Conservation (phyloP, 53 echinoderm and acorn worm genomes). For the Echinarachnius parma region DNA sequence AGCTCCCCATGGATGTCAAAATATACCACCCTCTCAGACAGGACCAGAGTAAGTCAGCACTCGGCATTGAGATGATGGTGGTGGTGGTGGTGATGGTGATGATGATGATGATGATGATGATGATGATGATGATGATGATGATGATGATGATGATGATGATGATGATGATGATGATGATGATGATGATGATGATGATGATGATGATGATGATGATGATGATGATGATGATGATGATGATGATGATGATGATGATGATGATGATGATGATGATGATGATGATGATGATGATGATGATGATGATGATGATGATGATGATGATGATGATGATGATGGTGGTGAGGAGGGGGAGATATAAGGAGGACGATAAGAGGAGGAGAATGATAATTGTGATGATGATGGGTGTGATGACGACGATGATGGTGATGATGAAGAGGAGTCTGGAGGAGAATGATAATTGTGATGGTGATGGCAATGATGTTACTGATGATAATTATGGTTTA, state of each 20-base stretch:
- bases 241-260: constrained; percentile 3
- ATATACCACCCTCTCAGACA: constrained; percentile 78
- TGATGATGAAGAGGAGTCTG: background rate
- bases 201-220: constrained; percentile 10
- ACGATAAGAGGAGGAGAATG: background rate
- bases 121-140: constrained; percentile 19
- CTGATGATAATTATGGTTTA: background rate
- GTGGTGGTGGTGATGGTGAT: constrained; percentile 14
- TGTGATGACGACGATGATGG: background rate
- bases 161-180: constrained; percentile 11
- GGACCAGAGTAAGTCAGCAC: constrained; percentile 64
- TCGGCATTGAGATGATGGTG: background rate
- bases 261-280: constrained; percentile 7
- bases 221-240: constrained; percentile 7
- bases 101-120: constrained; percentile 28
- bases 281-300: background rate
- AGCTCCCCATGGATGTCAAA: constrained; percentile 83
- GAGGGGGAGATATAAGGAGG: too few species aligned
- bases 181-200: constrained; percentile 2
- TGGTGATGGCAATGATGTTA: background rate
- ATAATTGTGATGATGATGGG: background rate
- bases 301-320: constrained; percentile 8
- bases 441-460: background rate
- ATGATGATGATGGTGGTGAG: constrained; percentile 11
- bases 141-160: constrained; percentile 2